Base-by-base conservation (phyloP, 2,888 invertebrate genomes). In the Tolmerus cingulatus region DNA sequence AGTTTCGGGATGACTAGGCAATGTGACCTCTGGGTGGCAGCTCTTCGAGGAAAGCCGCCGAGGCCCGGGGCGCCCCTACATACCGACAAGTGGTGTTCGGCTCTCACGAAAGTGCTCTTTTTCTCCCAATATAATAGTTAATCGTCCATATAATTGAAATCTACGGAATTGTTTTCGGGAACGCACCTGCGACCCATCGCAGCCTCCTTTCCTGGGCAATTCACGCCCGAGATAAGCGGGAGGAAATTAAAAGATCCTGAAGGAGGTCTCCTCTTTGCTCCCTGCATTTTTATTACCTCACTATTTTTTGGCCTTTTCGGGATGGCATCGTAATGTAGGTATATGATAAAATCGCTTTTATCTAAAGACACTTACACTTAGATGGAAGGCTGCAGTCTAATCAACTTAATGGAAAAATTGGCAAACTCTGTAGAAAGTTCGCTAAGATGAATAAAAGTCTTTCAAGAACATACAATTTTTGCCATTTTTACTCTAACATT, bases 61-160 rank as follows among this genome's bases (percentile, higher is more conserved):
- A 14, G 43, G 43, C 43, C 43, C 14, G 14, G 43, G 43, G 66
- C 66, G 66, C 23, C 23, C 23, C 46, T 79, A 57, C 46, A 78
- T 55, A 86, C n/a, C 34, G 51, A 74, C 43, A 43, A 74, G 37
- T 85, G 51, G 43, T 79, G 74, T 78, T n/a, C 76, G 78, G 51
- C 81, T 46, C 81, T 46, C 46, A 55, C 76, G n/a, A 85, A 87
- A 88, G 86, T 74, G 37, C 66, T 37, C 30, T 74, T 79, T 79
- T 46, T 81, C 55, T 16, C 51, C 51, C 19, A 43, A 87, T 87
- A 82, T 87, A 88, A 76, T 34, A 88, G 88, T 88, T 88, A 88
- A 88, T 88, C 87, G 88, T 87, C 88, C 87, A 87, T 87, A 87
- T 88, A 87, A 88, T 88, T 87, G 88, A 88, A 88, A 87, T 87